A percentile compares a stretch with the other conserved stretches of the same genome.
phyloP scores from a whole-genome alignment of 2,113 vertebrate species.

The Aspidoscelis tigris region DNA sequence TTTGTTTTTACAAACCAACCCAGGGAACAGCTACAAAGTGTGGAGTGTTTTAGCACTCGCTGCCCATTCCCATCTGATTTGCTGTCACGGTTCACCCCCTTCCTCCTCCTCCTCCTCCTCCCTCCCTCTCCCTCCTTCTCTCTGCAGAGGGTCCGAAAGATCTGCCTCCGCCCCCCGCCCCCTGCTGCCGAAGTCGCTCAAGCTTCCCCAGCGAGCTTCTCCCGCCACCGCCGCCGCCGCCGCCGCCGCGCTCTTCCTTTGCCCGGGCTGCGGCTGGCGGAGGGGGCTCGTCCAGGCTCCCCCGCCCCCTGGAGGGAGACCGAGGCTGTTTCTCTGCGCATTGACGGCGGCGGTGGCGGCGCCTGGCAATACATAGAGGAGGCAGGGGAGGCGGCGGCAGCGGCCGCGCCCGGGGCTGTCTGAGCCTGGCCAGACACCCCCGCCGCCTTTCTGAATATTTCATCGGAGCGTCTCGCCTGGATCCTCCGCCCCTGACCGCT shows the following conservation, averaged over 20 bases:
- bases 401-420: background rate
- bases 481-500: conserved; percentile 53
- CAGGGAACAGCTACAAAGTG: no score
- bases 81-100: conserved; percentile 29
- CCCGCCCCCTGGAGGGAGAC: background rate
- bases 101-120: conserved; percentile 35
- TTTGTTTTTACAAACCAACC: background rate
- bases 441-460: conserved; percentile 61
- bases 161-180: conserved; percentile 18
- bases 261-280: background rate
- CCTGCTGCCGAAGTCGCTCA: conserved; percentile 10
- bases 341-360: background rate
- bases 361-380: background rate
- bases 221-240: background rate
- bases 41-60: no score
- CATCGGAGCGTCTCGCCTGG: conserved; percentile 60
- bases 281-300: background rate
- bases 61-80: conserved; percentile 6
- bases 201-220: background rate
- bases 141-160: conserved; percentile 14
- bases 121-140: no score
- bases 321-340: background rate
- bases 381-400: no score
- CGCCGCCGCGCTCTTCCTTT: background rate
- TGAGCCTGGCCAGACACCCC: background rate